These are phyloP conservation scores for Poeciliopsis retropinna DNA, from an alignment of 2,113 vertebrate species.

Conservation along the genomic window DNA sequence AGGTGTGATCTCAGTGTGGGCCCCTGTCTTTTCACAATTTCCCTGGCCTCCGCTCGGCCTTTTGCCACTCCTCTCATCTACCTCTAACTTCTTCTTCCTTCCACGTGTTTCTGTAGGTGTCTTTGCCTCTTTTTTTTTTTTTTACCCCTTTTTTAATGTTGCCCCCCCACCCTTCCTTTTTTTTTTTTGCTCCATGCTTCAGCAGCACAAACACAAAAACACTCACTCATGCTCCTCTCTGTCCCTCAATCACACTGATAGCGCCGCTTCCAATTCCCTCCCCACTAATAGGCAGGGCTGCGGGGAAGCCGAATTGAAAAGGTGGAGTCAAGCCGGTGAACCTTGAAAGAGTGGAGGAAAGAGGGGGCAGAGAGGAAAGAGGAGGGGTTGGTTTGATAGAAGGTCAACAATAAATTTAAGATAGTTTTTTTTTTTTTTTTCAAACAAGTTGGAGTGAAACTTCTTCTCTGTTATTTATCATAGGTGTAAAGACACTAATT, in stretches of 20 bases:
- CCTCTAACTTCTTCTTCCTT: conserved; percentile 64
- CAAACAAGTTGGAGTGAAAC: neutral
- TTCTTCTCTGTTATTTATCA: neutral
- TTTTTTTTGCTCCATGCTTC: conserved; percentile 70
- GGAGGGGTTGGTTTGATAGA: conserved; percentile 30
- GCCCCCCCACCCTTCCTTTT: neutral
- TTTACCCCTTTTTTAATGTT: conserved; percentile 13
- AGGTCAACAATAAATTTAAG: neutral
- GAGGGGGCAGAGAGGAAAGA: conserved; percentile 24
- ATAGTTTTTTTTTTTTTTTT: neutral
- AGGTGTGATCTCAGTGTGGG: conserved; percentile 67
- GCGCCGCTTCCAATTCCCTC: conserved; percentile 84
- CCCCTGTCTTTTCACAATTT: conserved; percentile 65
- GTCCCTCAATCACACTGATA: conserved; percentile 81
- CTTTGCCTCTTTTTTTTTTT: conserved; percentile 61
- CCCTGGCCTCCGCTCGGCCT: conserved; percentile 43
- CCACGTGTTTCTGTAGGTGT: conserved; percentile 69
- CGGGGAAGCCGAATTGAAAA: conserved; percentile 80
- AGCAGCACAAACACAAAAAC: conserved; percentile 63
- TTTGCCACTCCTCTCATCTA: conserved; percentile 62
- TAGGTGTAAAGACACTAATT: neutral
- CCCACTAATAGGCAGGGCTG: conserved; percentile 82
- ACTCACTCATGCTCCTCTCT: conserved; percentile 49
- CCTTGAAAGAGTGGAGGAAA: conserved; percentile 76
- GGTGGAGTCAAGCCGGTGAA: conserved; percentile 78